These are phyloP conservation scores for Gymnocephalus cernua DNA, from an alignment of 2,113 vertebrate species.

Conservation along the genomic window DNA sequence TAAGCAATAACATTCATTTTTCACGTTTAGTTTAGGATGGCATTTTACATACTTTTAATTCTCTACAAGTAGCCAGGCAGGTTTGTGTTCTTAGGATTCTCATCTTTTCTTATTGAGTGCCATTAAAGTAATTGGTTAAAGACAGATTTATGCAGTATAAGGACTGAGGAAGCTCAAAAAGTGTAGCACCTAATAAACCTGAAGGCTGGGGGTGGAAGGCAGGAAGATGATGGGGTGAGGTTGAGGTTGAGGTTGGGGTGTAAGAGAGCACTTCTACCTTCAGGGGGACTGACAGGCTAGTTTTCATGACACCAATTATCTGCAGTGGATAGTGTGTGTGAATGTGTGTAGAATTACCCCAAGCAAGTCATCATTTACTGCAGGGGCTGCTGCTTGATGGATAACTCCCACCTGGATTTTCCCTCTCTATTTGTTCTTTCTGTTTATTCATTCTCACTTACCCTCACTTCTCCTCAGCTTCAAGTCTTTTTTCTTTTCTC, in stretches of 20 bases:
- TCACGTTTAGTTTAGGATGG: background rate
- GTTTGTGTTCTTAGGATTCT: background rate
- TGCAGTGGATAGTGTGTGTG: constrained; percentile 41
- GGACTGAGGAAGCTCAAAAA: constrained; percentile 19
- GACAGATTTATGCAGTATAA: constrained; percentile 5
- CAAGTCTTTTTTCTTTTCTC: background rate
- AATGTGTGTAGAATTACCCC: constrained; percentile 28
- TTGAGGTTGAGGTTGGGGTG: constrained; percentile 8
- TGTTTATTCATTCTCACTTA: background rate
- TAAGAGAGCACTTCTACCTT: constrained; percentile 42
- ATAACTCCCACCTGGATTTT: constrained; percentile 14
- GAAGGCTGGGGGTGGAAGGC: constrained; percentile 29
- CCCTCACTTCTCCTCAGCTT: background rate
- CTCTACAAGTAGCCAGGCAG: background rate
- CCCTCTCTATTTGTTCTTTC: background rate
- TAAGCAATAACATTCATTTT: constrained; percentile 4
- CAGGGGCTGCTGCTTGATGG: constrained; percentile 31
- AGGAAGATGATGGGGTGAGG: constrained; percentile 26
- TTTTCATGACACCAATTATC: constrained; percentile 67
- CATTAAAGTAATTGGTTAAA: constrained; percentile 10
- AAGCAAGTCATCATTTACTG: constrained; percentile 35
- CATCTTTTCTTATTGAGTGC: background rate
- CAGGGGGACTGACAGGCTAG: constrained; percentile 49
- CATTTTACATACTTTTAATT: background rate
- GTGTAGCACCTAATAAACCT: constrained; percentile 16